Percentiles rank a stretch among this genome's conserved stretches.
phyloP scores from a whole-genome alignment of 1,140 invertebrate species.

The Drosophila jambulina region DNA sequence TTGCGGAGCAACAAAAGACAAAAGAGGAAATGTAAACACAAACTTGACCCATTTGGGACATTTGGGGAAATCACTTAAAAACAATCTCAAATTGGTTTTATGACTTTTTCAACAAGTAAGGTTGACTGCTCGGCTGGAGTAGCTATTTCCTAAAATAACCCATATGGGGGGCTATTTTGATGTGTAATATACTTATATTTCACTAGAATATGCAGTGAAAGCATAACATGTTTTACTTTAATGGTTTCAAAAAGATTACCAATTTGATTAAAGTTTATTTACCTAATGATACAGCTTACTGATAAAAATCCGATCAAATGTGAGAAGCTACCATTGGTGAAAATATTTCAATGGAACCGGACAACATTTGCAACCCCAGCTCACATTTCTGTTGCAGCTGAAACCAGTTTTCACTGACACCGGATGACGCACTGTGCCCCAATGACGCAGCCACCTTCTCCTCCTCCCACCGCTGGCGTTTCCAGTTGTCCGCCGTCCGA shows the following conservation, averaged over 20 bases:
- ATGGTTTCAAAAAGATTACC: no score
- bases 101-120: conserved; percentile 29
- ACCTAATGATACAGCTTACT: neutral
- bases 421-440: conserved; percentile 52
- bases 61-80: conserved; percentile 34
- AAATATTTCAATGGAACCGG: conserved; percentile 18
- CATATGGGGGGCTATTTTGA: neutral
- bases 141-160: conserved; percentile 9
- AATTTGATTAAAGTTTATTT: no score
- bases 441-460: conserved; percentile 16
- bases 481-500: conserved; percentile 42
- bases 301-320: neutral
- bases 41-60: conserved; percentile 71
- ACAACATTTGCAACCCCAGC: conserved; percentile 46
- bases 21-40: conserved; percentile 65
- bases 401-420: conserved; percentile 61
- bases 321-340: neutral
- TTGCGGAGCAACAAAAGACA: conserved; percentile 32
- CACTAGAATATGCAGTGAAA: neutral
- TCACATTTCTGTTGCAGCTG: conserved; percentile 29
- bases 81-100: conserved; percentile 16
- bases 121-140: conserved; percentile 12
- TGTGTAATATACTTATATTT: neutral
- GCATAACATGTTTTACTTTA: neutral
- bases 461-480: neutral